Percentiles rank a stretch among this genome's conserved stretches.
Conservation (phyloP, 2,888 invertebrate species). For the Hipparchia semele region DNA sequence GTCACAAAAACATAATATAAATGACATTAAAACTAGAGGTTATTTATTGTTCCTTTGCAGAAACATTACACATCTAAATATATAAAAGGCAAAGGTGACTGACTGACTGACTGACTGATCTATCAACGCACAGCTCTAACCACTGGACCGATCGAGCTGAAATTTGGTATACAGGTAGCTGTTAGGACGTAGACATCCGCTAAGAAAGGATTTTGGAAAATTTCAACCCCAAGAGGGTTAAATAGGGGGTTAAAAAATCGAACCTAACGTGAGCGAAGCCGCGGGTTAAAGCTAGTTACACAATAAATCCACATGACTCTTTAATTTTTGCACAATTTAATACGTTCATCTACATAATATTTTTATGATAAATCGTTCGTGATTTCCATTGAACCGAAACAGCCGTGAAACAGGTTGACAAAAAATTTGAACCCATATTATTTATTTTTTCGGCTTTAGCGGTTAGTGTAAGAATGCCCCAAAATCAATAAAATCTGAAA, state of each 20-base stretch:
- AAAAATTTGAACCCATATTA: slow-evolving; percentile 22
- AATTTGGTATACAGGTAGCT: too few relatives aligned
- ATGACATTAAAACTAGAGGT: slow-evolving; percentile 24
- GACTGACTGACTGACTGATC: too few relatives aligned
- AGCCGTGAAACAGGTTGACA: slow-evolving; percentile 25
- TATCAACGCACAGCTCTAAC: too few relatives aligned
- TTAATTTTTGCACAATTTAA: background rate
- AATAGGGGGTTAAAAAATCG: too few relatives aligned
- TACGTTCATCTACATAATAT: slow-evolving; percentile 8
- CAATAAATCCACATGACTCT: slow-evolving; percentile 16
- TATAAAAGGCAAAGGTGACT: too few relatives aligned
- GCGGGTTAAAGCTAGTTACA: too few relatives aligned
- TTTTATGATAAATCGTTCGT: slow-evolving; percentile 27
- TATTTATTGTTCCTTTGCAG: slow-evolving; percentile 29
- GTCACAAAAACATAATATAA: slow-evolving; percentile 21
- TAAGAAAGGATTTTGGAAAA: too few relatives aligned
- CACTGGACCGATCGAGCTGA: too few relatives aligned
- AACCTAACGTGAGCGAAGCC: too few relatives aligned
- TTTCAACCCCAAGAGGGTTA: too few relatives aligned
- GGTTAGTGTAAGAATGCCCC: background rate
- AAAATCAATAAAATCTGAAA: slow-evolving; percentile 3
- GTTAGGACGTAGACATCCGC: too few relatives aligned
- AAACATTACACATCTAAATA: slow-evolving; percentile 6
- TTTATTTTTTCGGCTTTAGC: too few relatives aligned
- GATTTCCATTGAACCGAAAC: slow-evolving; percentile 26